Conservation (phyloP, 2,888 invertebrate genomes). For the Acanthosoma haemorrhoidale region DNA sequence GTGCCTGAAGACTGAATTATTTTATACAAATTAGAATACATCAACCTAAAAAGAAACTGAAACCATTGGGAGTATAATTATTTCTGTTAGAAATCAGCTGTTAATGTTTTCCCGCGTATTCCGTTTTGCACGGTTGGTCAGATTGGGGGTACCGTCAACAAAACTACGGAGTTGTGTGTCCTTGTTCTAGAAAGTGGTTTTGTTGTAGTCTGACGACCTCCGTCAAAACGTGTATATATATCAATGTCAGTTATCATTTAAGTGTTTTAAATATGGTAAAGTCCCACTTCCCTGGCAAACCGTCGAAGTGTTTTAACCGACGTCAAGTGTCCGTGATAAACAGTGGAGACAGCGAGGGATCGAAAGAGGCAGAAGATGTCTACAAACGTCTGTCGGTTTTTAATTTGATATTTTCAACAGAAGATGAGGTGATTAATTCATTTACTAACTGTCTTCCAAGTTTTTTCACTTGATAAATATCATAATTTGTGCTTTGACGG, state of each 20-base stretch:
- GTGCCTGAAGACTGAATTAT: no score
- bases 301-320: conserved; percentile 78
- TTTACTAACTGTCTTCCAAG: not conserved
- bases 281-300: conserved; percentile 83
- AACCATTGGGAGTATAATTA: conserved; percentile 15
- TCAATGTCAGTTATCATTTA: no score
- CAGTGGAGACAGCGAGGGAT: conserved; percentile 50
- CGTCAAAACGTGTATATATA: no score
- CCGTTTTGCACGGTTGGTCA: conserved; percentile 26
- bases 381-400: conserved; percentile 48
- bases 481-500: not conserved
- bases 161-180: conserved; percentile 34
- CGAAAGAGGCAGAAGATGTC: conserved; percentile 50
- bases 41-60: no score
- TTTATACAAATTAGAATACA: no score
- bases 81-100: conserved; percentile 24
- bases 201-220: conserved; percentile 21
- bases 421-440: conserved; percentile 44
- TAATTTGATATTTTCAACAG: conserved; percentile 47
- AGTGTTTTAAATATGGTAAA: conserved; percentile 61
- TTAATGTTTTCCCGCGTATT: conserved; percentile 31
- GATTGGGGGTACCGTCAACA: conserved; percentile 26
- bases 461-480: not conserved
- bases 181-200: conserved; percentile 36
- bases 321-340: conserved; percentile 73